These are phyloP conservation scores for Drosophila ohnishii DNA, from an alignment of 1,140 invertebrate genomes.

Conservation along the genomic window DNA sequence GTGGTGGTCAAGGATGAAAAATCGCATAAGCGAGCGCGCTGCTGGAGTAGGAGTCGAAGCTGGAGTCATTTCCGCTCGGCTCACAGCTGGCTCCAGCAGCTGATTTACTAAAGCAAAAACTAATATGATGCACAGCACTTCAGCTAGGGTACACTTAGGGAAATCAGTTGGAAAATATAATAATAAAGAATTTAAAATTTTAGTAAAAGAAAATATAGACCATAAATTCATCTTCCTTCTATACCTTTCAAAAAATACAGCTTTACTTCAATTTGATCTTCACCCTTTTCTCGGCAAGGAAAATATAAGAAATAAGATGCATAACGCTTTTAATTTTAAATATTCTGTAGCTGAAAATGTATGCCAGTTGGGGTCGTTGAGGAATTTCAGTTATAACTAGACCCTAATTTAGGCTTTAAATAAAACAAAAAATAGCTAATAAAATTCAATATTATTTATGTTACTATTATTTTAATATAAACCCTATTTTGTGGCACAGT, in stretches of 20 bases:
- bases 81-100: constrained; percentile 28
- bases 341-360: neutral
- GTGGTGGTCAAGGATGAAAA: constrained; percentile 20
- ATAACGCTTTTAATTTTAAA: neutral
- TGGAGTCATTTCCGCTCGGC: constrained; percentile 33
- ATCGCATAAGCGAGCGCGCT: constrained; percentile 9
- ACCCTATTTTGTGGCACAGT: neutral
- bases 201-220: no score
- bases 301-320: neutral
- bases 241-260: no score
- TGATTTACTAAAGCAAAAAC: constrained; percentile 65
- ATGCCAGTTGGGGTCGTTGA: neutral
- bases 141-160: constrained; percentile 5
- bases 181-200: no score
- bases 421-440: neutral
- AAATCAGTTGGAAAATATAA: neutral
- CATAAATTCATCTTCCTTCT: no score
- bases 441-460: no score
- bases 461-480: no score
- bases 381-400: neutral
- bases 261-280: neutral
- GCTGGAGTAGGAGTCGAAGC: neutral
- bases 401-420: neutral
- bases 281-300: neutral
- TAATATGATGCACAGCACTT: constrained; percentile 51